Percentiles rank a stretch among this genome's conserved stretches.
phyloP scores from a whole-genome alignment of 92 coral and sea anemone species.

The Palythoa grandis region DNA sequence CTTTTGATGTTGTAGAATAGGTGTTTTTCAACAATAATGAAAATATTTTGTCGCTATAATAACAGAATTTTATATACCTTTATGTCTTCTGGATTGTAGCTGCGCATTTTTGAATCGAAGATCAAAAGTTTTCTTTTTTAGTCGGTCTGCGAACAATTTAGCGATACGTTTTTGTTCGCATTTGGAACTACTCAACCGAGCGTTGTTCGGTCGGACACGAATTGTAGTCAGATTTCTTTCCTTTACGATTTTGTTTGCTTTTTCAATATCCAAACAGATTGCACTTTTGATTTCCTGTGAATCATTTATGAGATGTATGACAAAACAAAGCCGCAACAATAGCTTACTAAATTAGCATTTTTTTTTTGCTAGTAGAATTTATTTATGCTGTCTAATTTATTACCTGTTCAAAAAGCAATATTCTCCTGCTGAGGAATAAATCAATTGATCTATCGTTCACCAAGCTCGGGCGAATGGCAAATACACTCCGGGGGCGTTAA shows the following conservation, averaged over 20 bases:
- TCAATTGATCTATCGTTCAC: conserved; percentile 9
- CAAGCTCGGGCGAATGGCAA: not conserved
- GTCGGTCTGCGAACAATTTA: not conserved
- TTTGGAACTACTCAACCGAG: not conserved
- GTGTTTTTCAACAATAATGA: not conserved
- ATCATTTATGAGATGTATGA: conserved; percentile 13
- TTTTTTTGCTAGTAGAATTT: not conserved
- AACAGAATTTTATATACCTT: conserved; percentile 1
- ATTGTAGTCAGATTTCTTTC: not conserved
- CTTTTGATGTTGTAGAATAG: too few relatives aligned
- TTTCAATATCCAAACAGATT: not conserved
- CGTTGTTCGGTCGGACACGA: not conserved
- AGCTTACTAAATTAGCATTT: conserved; percentile 35
- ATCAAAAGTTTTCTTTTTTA: not conserved
- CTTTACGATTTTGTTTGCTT: conserved; percentile 16
- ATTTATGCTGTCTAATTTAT: not conserved
- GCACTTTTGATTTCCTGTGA: conserved; percentile 19
- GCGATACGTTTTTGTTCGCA: not conserved
- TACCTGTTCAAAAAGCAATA: not conserved
- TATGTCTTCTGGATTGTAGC: conserved; percentile 28
- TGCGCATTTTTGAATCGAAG: conserved; percentile 28
- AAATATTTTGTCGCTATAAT: not conserved
- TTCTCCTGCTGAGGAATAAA: not conserved
- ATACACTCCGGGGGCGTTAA: conserved; percentile 14
- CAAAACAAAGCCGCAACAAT: conserved; percentile 7